Percentiles rank a stretch among this genome's conserved stretches.
These are phyloP conservation scores for Heteractis magnifica DNA, from an alignment of 92 coral and sea anemone genomes.

Conservation along the genomic window DNA sequence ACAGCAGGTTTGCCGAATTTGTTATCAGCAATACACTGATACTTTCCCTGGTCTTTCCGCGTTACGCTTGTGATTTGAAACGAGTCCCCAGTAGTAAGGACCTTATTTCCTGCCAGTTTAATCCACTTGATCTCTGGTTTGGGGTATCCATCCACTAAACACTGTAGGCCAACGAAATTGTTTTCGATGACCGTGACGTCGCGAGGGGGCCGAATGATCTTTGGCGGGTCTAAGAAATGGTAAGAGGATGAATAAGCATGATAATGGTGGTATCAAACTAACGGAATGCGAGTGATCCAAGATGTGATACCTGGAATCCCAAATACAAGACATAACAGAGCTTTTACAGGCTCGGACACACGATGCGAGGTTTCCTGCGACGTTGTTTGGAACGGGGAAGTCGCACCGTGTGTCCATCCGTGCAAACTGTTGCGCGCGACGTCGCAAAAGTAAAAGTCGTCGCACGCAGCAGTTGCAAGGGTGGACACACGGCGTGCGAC, in stretches of 20 bases:
- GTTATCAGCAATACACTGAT: constrained; percentile 78
- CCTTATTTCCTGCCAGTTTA: constrained; percentile 47
- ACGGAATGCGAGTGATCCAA: too few relatives aligned
- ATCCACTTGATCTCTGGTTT: constrained; percentile 76
- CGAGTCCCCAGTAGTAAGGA: constrained; percentile 44
- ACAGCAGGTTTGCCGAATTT: constrained; percentile 51
- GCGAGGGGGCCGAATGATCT: constrained; percentile 47
- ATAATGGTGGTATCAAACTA: too few relatives aligned
- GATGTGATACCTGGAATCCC: too few relatives aligned
- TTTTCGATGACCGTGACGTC: constrained; percentile 42
- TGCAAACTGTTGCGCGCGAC: too few relatives aligned
- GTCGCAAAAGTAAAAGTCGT: too few relatives aligned
- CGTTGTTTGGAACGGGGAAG: too few relatives aligned
- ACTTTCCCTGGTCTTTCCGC: constrained; percentile 66
- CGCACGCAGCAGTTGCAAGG: too few relatives aligned
- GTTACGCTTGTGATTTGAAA: constrained; percentile 43
- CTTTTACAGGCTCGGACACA: too few relatives aligned
- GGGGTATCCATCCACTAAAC: constrained; percentile 81
- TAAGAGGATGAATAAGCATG: not conserved
- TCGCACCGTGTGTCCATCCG: too few relatives aligned
- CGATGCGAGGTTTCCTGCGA: too few relatives aligned
- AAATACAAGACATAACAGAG: too few relatives aligned
- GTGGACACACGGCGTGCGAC: too few relatives aligned
- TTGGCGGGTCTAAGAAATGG: constrained; percentile 60
- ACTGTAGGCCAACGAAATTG: constrained; percentile 44